Base-by-base conservation (phyloP, 2,888 invertebrate species). In the Netelia melanura region DNA sequence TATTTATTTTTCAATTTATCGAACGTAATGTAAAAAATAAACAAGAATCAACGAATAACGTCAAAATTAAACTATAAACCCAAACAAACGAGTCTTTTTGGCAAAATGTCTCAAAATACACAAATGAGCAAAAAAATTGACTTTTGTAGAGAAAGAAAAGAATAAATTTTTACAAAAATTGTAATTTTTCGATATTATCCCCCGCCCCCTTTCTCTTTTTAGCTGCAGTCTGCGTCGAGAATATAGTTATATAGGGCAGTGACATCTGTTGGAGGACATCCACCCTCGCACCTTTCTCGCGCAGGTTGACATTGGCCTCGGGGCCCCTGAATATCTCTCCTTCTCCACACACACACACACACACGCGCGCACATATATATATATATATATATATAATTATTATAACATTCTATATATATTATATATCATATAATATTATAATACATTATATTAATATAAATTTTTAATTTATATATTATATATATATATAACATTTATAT, bases 291-390 rank as follows among this genome's bases (percentile, higher is more conserved):
- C 48, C 48, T 61, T 61, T 48, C 30, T 70, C 62, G 25, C 5
- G 5, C 43, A 68, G 61, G 70, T 78, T 78, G 78, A 78, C 70
- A 78, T 78, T 78, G 78, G 70, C 78, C 78, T 70, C 70, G 52
- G 62, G 78, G 61, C 68, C 38, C 61, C 21, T 52, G 78, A 61
- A 78, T 78, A 44, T 23, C 30, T 21, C 23, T 14, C 25, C 30
- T 5, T 5, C 30, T 5, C 30, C 30, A 30, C 5, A 30, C 5
- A 5, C 30, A 30, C 30, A 30, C 5, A 30, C 30, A 30, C 5
- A 5, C 30, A 5, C 30, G 5, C 30, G 3, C 30, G 5, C 30
- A 3, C 30, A 64, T 6, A 52, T 5, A 21, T 44, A 9, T 52
- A 52, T 11, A 64, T 6, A 52, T 5, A 21, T 44, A 9, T 52